Evolutionary conservation across 2,888 invertebrate species (phyloP), one percentile per base, ranked within the genome.

Genomic region (Himalopsyche anomala): DNA sequence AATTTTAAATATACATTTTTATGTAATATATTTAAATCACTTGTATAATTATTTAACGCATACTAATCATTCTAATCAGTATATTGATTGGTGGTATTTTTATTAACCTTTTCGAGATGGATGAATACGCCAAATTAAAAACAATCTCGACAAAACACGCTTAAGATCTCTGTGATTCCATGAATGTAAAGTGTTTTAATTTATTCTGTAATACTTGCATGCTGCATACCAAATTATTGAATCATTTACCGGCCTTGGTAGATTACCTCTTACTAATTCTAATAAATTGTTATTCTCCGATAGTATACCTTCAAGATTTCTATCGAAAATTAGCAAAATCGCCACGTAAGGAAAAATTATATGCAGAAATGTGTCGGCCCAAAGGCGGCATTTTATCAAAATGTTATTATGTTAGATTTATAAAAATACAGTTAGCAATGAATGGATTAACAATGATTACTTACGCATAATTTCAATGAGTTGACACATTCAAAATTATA

Each of bases 101-200:
- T 51, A 15, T 51, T 51, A 5, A 15, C 51, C 12, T 51, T 51
- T 5, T 15, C 5, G 15, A 2, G 51, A 15, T 51, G 51, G 15
- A 4, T 51, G 9, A 8, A 51, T 51, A 15, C 51, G 51, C 51
- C 15, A 62, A 28, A 62, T 28, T 62, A 62, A 19, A 19, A 19
- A 19, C 5, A 62, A 28, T 28, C 28, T 62, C 62, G 2, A 28
- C 19, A 6, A 62, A 62, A 62, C 15, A 62, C 28, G 28, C 62
- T 62, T 19, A 62, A 62, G 62, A 62, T 62, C 62, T 62, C 6
- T 62, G 62, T 62, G 4, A 62, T 62, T 62, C 62, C 28, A 19
- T 62, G 62, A 62, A 62, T 62, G 62, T 28, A 62, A 62, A 62
- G 62, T 62, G 62, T 62, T 19, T 62, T 62, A 62, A 62, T 62